Conservation (phyloP, 2,797 vertebrate genomes). For the Lacerta viridis region DNA sequence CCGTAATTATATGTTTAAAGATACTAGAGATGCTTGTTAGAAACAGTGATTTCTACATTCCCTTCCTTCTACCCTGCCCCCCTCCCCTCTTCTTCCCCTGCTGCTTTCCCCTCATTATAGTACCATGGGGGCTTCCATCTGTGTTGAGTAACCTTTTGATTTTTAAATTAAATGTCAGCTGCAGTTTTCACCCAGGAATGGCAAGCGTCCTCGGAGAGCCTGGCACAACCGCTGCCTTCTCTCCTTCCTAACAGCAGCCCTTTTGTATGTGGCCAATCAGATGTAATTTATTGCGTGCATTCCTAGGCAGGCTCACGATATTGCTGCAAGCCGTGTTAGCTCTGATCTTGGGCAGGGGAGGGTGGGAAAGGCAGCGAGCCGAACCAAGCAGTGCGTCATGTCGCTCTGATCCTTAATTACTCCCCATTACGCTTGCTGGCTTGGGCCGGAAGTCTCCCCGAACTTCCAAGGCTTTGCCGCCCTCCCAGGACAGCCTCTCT, state of each 20-base stretch:
- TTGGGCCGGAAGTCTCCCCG: constrained; percentile 38
- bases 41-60: constrained; percentile 73
- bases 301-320: constrained; percentile 76
- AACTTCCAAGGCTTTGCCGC: constrained; percentile 20
- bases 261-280: constrained; percentile 84
- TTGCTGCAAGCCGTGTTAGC: constrained; percentile 77
- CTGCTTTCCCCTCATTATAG: constrained; percentile 77
- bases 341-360: constrained; percentile 71
- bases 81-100: constrained; percentile 55
- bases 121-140: constrained; percentile 68
- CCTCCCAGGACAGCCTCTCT: background rate
- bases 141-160: constrained; percentile 81
- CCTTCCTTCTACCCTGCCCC: constrained; percentile 74
- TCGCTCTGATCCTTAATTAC: constrained; percentile 68
- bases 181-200: constrained; percentile 77
- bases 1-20: constrained; percentile 82
- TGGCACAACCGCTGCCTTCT: constrained; percentile 70
- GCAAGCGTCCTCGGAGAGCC: constrained; percentile 76
- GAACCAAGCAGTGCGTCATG: constrained; percentile 64
- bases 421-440: constrained; percentile 69
- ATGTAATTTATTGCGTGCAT: constrained; percentile 83
- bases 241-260: constrained; percentile 76
- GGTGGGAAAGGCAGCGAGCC: constrained; percentile 55
- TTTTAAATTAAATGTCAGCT: constrained; percentile 86
- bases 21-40: constrained; percentile 79